A percentile compares a stretch with the other conserved stretches of the same genome.
Evolutionary conservation across 2,888 invertebrate species (phyloP).

Genomic region (Cryptus armator): DNA sequence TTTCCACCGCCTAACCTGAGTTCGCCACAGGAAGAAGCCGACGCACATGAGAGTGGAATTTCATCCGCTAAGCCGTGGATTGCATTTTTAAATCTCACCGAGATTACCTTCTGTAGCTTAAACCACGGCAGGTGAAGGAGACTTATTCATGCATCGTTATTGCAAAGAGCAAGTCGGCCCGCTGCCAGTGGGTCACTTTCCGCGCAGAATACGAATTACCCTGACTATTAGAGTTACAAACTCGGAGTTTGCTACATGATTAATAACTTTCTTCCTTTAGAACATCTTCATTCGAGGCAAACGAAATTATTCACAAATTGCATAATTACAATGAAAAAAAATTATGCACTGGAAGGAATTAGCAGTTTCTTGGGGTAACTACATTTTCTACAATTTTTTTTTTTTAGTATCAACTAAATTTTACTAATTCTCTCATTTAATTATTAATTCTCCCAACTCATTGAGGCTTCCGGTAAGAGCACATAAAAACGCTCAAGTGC

Average conservation of each 20-base stretch:
- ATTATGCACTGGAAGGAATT: no score
- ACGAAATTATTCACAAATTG: not conserved
- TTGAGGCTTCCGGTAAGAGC: no score
- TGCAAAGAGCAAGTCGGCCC: not conserved
- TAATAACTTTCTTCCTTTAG: not conserved
- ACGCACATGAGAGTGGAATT: slow-evolving; percentile 42
- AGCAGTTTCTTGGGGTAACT: no score
- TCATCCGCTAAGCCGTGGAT: slow-evolving; percentile 50
- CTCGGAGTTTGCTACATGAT: not conserved
- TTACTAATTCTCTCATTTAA: no score
- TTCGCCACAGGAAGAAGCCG: slow-evolving; percentile 32
- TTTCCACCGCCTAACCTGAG: slow-evolving; percentile 11
- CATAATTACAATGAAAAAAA: not conserved
- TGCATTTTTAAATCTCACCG: slow-evolving; percentile 63
- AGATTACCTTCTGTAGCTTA: slow-evolving; percentile 54
- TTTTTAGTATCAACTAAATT: no score
- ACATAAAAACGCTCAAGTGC: not conserved
- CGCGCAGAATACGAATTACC: not conserved
- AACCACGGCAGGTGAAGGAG: slow-evolving; percentile 40
- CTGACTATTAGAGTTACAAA: not conserved
- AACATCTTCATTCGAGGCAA: not conserved
- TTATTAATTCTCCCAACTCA: no score
- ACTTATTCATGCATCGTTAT: slow-evolving; percentile 32
- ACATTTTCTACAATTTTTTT: no score
- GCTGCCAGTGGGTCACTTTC: not conserved